Evolutionary conservation across 2,888 invertebrate species (phyloP).

Genomic region (Torymus texanus): DNA sequence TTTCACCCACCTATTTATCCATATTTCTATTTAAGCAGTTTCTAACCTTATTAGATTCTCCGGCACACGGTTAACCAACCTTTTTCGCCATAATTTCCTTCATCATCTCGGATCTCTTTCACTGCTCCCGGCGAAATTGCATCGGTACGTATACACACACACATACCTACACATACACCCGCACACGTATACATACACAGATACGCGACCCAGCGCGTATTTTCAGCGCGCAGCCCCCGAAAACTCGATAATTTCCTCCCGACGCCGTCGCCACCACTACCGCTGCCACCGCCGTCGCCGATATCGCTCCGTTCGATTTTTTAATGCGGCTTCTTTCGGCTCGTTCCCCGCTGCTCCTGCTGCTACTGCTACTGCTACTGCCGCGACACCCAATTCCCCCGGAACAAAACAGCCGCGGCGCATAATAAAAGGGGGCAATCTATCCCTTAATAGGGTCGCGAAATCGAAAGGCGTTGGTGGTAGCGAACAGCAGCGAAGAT

Average conservation of each 20-base stretch:
- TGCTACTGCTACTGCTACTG: neutral
- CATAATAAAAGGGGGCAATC: slow-evolving; percentile 40
- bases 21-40: too few relatives aligned
- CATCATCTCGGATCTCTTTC: neutral
- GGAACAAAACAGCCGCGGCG: slow-evolving; percentile 43
- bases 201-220: neutral
- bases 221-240: slow-evolving; percentile 2
- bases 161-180: neutral
- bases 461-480: slow-evolving; percentile 7
- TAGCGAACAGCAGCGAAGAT: neutral
- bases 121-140: slow-evolving; percentile 6
- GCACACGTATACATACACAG: neutral
- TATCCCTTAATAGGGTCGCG: slow-evolving; percentile 43
- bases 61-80: too few relatives aligned
- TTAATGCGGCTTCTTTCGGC: slow-evolving; percentile 2
- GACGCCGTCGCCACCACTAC: too few relatives aligned
- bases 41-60: too few relatives aligned
- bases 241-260: slow-evolving; percentile 39
- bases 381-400: slow-evolving; percentile 30
- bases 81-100: slow-evolving; percentile 2
- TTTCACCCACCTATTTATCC: too few relatives aligned
- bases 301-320: slow-evolving; percentile 6
- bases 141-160: neutral
- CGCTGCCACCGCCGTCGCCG: too few relatives aligned
- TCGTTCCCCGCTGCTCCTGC: neutral